Percentiles rank a stretch among this genome's conserved stretches.
These are phyloP conservation scores for Eurypyga helias DNA, from an alignment of 2,113 vertebrate species.

Conservation along the genomic window DNA sequence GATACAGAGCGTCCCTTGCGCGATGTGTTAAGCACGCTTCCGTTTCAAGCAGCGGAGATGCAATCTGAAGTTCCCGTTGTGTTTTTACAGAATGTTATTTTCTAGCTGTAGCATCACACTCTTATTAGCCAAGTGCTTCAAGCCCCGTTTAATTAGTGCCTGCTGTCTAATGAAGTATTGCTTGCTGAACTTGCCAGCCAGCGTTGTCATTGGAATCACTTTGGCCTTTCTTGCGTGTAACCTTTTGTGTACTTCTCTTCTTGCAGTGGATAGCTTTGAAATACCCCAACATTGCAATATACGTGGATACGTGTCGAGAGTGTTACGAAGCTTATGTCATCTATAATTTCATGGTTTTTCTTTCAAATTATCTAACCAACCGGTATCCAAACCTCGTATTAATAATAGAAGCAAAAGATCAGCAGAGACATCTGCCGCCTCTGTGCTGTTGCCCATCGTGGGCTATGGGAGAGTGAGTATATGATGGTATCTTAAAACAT, in stretches of 20 bases:
- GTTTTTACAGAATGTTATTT: neutral
- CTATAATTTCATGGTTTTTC: conserved; percentile 99
- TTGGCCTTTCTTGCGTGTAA: neutral
- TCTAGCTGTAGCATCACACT: neutral
- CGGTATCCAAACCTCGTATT: conserved; percentile 92
- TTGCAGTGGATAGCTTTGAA: conserved; percentile 95
- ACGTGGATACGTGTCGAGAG: conserved; percentile 97
- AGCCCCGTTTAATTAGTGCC: neutral
- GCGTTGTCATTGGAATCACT: neutral
- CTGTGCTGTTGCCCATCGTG: conserved; percentile 95
- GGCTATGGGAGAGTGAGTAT: conserved; percentile 98
- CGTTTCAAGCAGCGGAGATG: neutral
- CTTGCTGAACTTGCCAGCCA: neutral
- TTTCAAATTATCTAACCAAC: conserved; percentile 93
- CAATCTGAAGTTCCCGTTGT: neutral
- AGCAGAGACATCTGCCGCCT: conserved; percentile 93
- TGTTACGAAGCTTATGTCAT: conserved; percentile 99
- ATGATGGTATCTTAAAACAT: neutral
- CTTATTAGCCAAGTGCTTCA: neutral
- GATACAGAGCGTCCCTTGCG: neutral
- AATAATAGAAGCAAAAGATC: conserved; percentile 96
- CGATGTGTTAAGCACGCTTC: neutral
- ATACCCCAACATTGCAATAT: conserved; percentile 94
- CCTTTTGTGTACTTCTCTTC: conserved; percentile 64
- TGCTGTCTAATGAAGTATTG: neutral